These are phyloP conservation scores for Pseudomyrmex cubaensis DNA, from an alignment of 1,140 invertebrate species.

Conservation along the genomic window DNA sequence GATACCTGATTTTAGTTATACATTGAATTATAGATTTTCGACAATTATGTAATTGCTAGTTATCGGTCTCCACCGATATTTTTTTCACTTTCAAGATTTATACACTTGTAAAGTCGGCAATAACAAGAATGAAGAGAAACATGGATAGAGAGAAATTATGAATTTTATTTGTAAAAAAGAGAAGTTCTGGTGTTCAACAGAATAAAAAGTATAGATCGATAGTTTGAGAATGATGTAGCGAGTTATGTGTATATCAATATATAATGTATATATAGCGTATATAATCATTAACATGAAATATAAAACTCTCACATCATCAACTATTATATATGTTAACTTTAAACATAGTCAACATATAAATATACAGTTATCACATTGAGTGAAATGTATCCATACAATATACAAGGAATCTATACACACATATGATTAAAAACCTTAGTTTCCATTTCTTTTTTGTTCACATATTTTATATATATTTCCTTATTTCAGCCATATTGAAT, in stretches of 20 bases:
- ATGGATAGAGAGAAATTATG: slow-evolving; percentile 72
- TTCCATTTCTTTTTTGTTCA: slow-evolving; percentile 36
- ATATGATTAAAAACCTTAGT: slow-evolving; percentile 60
- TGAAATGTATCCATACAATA: slow-evolving; percentile 73
- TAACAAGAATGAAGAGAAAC: neutral
- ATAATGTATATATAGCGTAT: slow-evolving; percentile 65
- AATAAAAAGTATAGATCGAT: slow-evolving; percentile 66
- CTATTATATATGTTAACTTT: slow-evolving; percentile 78
- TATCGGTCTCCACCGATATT: neutral
- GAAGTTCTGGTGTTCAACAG: slow-evolving; percentile 63
- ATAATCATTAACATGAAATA: slow-evolving; percentile 82
- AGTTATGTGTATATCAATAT: slow-evolving; percentile 73
- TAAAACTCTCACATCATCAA: slow-evolving; percentile 83
- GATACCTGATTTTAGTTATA: too few relatives aligned
- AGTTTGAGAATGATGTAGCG: slow-evolving; percentile 71
- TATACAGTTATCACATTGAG: slow-evolving; percentile 82
- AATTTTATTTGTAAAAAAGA: slow-evolving; percentile 79
- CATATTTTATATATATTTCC: neutral
- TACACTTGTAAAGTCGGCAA: neutral
- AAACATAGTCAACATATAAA: slow-evolving; percentile 83
- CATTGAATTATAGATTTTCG: neutral
- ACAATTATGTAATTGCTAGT: neutral
- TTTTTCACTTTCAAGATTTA: neutral
- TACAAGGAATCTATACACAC: slow-evolving; percentile 75
- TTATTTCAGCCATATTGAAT: too few relatives aligned